A percentile compares a stretch with the other conserved stretches of the same genome.
Evolutionary conservation across 2,888 invertebrate genomes (phyloP).

Genomic region (Hemistola chrysoprasaria): DNA sequence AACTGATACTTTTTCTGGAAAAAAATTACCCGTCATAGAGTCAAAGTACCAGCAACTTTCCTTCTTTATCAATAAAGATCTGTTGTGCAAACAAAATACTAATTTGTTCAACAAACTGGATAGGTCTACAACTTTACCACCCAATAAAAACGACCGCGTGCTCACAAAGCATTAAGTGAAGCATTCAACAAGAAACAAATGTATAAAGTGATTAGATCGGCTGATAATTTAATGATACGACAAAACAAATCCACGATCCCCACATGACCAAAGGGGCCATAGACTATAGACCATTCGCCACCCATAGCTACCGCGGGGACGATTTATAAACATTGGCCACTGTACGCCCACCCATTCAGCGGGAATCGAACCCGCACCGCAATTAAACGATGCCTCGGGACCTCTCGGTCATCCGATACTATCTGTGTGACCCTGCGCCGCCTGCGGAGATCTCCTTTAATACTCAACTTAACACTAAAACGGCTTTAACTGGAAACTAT

Average conservation of each 20-base stretch:
- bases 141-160: too few relatives aligned
- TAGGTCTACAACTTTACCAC: too few relatives aligned
- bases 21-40: too few relatives aligned
- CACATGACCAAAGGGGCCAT: constrained; percentile 34
- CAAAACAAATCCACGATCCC: constrained; percentile 6
- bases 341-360: constrained; percentile 64
- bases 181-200: constrained; percentile 7
- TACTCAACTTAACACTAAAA: constrained; percentile 21
- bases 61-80: too few relatives aligned
- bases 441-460: constrained; percentile 52
- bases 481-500: constrained; percentile 14
- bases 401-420: constrained; percentile 64
- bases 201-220: constrained; percentile 6
- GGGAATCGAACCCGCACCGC: constrained; percentile 60
- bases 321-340: constrained; percentile 61
- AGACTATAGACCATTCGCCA: constrained; percentile 44
- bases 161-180: background rate
- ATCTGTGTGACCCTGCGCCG: constrained; percentile 61
- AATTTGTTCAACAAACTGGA: too few relatives aligned
- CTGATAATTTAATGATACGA: constrained; percentile 9
- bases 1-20: too few relatives aligned
- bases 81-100: too few relatives aligned
- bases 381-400: constrained; percentile 71
- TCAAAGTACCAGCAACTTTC: too few relatives aligned
- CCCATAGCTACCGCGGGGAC: constrained; percentile 62